Evolutionary conservation across 2,113 vertebrate species (phyloP).

Genomic region (Saccopteryx leptura): DNA sequence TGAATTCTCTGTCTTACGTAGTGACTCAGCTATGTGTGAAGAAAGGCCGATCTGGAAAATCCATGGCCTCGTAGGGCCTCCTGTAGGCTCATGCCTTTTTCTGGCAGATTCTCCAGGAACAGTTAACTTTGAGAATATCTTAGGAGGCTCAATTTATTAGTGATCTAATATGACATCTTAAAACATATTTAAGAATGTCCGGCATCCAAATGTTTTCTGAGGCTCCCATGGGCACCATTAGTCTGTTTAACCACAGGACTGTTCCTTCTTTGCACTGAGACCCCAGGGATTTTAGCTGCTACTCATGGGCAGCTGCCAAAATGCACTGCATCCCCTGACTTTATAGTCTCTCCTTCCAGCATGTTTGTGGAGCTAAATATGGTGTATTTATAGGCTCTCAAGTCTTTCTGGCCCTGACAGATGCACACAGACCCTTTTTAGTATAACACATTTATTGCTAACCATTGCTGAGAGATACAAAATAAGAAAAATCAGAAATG

Average conservation of each 20-base stretch:
- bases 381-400: not conserved
- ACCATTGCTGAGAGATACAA: not conserved
- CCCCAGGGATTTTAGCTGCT: not conserved
- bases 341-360: not conserved
- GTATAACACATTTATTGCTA: not conserved
- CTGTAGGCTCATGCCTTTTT: not conserved
- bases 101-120: not conserved
- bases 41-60: not conserved
- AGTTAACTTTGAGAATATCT: not conserved
- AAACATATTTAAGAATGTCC: not conserved
- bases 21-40: not conserved
- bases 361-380: not conserved
- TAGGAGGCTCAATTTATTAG: not conserved
- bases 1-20: not conserved
- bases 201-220: not conserved
- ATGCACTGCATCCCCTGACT: not conserved
- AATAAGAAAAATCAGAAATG: slow-evolving; percentile 21
- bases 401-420: not conserved
- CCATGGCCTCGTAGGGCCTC: not conserved
- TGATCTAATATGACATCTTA: not conserved
- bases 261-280: not conserved
- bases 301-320: not conserved
- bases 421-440: not conserved
- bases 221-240: not conserved
- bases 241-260: not conserved